Evolutionary conservation across 2,113 vertebrate genomes (phyloP).

Genomic region (Poeciliopsis retropinna): DNA sequence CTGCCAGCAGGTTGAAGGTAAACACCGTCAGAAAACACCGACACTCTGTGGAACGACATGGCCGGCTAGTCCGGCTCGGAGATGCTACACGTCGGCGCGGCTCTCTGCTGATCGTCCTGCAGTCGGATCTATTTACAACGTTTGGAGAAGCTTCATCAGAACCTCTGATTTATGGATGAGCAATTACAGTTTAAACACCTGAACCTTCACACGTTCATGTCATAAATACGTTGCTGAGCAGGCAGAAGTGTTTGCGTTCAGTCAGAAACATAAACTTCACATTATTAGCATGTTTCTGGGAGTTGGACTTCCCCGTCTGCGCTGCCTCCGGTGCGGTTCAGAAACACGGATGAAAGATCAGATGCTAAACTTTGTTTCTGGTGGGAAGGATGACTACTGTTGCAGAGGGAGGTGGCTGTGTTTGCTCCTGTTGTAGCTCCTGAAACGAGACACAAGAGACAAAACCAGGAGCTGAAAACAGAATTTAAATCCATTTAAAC

Average conservation of each 20-base stretch:
- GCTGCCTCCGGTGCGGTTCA: conserved; percentile 23
- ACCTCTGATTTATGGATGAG: not conserved
- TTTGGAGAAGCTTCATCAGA: conserved; percentile 35
- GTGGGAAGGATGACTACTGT: conserved; percentile 19
- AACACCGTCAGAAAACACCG: conserved; percentile 48
- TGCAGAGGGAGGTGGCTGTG: conserved; percentile 27
- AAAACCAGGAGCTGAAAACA: not conserved
- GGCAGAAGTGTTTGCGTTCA: not conserved
- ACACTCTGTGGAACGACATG: conserved; percentile 21
- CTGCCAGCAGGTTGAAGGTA: conserved; percentile 28
- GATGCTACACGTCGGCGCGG: conserved; percentile 55
- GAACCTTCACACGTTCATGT: not conserved
- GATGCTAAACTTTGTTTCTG: conserved; percentile 22
- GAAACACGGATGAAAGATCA: conserved; percentile 29
- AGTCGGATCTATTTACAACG: conserved; percentile 58
- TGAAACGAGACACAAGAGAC: not conserved
- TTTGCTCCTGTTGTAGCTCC: conserved; percentile 29
- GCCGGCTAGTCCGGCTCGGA: conserved; percentile 37
- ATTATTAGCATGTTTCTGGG: not conserved
- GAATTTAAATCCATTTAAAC: not conserved
- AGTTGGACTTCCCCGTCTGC: conserved; percentile 17
- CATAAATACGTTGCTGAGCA: not conserved
- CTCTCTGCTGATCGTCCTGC: not conserved
- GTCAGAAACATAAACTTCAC: not conserved
- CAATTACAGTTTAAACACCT: not conserved